Conservation (phyloP, 2,888 invertebrate genomes). For the Callimorpha dominula region DNA sequence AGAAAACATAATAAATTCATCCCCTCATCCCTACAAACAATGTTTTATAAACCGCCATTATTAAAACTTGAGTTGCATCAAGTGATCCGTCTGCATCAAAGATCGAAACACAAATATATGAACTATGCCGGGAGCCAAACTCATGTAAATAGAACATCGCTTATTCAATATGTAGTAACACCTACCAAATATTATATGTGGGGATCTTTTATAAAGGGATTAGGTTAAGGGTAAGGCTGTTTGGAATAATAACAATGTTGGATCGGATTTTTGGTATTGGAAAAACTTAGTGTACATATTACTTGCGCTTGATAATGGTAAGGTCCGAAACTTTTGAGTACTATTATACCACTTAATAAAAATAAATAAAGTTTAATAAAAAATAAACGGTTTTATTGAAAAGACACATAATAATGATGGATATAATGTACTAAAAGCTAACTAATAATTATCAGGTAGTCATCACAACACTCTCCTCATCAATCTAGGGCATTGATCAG, state of each 20-base stretch:
- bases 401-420: no score
- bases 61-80: conserved; percentile 36
- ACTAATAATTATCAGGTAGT: no score
- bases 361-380: no score
- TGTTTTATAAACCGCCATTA: conserved; percentile 17
- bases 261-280: not conserved
- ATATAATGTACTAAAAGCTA: no score
- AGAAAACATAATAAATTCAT: conserved; percentile 9
- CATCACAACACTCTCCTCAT: no score
- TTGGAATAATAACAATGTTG: conserved; percentile 8
- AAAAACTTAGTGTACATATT: not conserved
- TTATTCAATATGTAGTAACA: conserved; percentile 56
- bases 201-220: conserved; percentile 39
- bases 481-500: no score
- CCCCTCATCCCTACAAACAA: conserved; percentile 25
- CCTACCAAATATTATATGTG: conserved; percentile 43
- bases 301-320: no score
- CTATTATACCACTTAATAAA: no score
- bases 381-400: no score
- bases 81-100: conserved; percentile 25
- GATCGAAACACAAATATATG: conserved; percentile 32
- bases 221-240: conserved; percentile 36
- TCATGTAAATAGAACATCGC: conserved; percentile 49
- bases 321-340: no score
- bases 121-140: conserved; percentile 36